phyloP scores from a whole-genome alignment of 2,888 invertebrate genomes.

The Chironomus riparius region DNA sequence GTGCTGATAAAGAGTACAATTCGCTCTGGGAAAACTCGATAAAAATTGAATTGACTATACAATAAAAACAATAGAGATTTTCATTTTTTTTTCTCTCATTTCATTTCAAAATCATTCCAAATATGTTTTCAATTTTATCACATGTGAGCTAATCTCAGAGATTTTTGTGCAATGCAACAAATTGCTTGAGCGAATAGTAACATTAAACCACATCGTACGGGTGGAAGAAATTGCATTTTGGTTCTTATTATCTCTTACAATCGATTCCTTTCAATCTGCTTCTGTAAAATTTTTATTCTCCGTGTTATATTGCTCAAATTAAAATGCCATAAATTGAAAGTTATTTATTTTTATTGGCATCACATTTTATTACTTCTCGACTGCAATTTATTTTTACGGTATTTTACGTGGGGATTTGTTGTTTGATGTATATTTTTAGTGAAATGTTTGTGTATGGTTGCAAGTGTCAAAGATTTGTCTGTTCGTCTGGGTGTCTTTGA shows the following conservation, averaged over 20 bases:
- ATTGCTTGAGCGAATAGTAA: not conserved
- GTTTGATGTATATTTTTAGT: not conserved
- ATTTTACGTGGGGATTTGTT: conserved; percentile 9
- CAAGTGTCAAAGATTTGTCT: no score
- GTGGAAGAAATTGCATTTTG: not conserved
- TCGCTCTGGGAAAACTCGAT: no score
- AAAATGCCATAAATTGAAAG: conserved; percentile 26
- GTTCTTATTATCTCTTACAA: not conserved
- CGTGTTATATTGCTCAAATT: conserved; percentile 11
- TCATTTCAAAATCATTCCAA: no score
- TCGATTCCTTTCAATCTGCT: not conserved
- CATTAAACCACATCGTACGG: not conserved
- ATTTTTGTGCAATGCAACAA: not conserved
- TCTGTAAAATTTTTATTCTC: not conserved
- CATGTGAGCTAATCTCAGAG: no score
- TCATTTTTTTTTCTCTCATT: no score
- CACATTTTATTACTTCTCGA: conserved; percentile 23
- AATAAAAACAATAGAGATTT: no score
- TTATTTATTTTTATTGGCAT: conserved; percentile 26
- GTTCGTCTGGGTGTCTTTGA: no score
- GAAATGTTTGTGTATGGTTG: no score
- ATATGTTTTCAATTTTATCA: no score
- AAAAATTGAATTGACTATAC: no score
- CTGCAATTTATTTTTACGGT: conserved; percentile 25
- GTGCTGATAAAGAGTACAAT: no score